A percentile compares a stretch with the other conserved stretches of the same genome.
phyloP scores from a whole-genome alignment of 2,113 vertebrate genomes.

The Alethe diademata region DNA sequence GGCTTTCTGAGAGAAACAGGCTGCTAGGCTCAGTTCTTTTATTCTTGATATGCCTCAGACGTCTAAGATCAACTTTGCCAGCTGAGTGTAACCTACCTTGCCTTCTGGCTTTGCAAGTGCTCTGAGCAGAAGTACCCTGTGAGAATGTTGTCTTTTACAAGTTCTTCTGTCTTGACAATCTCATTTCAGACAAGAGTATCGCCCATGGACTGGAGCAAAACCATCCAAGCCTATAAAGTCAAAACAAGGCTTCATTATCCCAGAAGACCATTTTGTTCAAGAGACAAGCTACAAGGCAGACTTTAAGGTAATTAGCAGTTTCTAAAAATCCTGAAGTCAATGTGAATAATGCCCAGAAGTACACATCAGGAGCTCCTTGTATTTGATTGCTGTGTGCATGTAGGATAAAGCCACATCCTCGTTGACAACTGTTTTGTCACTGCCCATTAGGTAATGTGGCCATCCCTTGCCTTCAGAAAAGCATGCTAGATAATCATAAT shows the following conservation, averaged over 20 bases:
- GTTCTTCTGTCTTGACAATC: background rate
- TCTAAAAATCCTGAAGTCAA: background rate
- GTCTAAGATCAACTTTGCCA: background rate
- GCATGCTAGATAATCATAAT: background rate
- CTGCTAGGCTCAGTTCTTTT: background rate
- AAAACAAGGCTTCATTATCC: conserved; percentile 74
- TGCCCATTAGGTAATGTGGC: background rate
- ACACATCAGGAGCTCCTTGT: background rate
- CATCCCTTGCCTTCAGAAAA: background rate
- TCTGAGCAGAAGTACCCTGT: background rate
- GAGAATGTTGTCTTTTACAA: background rate
- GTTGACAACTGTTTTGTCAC: background rate
- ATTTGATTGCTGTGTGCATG: accelerated
- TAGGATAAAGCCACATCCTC: background rate
- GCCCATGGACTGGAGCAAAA: conserved; percentile 84
- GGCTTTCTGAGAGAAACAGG: background rate
- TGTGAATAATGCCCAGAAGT: background rate
- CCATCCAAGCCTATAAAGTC: conserved; percentile 82
- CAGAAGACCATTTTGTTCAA: conserved; percentile 73
- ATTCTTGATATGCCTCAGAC: background rate
- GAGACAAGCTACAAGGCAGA: conserved; percentile 86
- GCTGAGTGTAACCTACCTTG: background rate
- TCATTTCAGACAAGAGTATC: conserved; percentile 86
- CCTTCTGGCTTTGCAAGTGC: background rate
- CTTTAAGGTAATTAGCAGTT: conserved; percentile 76